Evolutionary conservation across 2,113 vertebrate genomes (phyloP).

Genomic region (Salminus brasiliensis): DNA sequence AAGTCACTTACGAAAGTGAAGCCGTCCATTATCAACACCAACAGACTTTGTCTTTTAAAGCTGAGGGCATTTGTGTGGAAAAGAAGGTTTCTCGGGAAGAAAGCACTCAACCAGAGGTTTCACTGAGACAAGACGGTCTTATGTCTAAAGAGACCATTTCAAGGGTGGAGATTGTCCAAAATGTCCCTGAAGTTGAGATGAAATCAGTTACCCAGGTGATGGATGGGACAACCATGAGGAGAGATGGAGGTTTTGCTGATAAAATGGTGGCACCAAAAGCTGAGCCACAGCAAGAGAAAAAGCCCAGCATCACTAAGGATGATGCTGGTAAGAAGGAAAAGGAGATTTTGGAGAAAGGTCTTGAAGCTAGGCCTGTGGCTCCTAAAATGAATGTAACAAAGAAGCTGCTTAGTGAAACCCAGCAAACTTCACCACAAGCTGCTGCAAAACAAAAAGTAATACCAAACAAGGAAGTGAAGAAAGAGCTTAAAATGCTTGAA

Average conservation of each 20-base stretch:
- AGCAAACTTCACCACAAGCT: conserved; percentile 31
- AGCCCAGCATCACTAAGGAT: neutral
- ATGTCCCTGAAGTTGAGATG: neutral
- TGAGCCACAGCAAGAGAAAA: conserved; percentile 1
- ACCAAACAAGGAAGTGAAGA: conserved; percentile 27
- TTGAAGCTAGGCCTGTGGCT: neutral
- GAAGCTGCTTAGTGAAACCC: neutral
- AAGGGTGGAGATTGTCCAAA: neutral
- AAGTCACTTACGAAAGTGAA: conserved; percentile 30
- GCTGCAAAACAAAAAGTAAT: conserved; percentile 26
- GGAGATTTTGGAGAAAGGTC: conserved; percentile 18
- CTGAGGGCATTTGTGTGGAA: neutral
- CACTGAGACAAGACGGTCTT: neutral
- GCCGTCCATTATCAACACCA: conserved; percentile 25
- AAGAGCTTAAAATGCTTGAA: conserved; percentile 46
- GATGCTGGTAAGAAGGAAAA: conserved; percentile 21
- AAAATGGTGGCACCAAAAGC: conserved; percentile 27
- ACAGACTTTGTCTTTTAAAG: conserved; percentile 3
- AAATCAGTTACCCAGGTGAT: neutral
- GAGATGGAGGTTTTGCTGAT: neutral
- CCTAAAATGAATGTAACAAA: conserved; percentile 20
- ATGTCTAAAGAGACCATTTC: neutral
- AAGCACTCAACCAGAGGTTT: conserved; percentile 4
- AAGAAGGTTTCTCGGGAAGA: neutral
- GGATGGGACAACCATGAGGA: neutral